Conservation (phyloP, 2,113 vertebrate species). For the Calidris pugnax region DNA sequence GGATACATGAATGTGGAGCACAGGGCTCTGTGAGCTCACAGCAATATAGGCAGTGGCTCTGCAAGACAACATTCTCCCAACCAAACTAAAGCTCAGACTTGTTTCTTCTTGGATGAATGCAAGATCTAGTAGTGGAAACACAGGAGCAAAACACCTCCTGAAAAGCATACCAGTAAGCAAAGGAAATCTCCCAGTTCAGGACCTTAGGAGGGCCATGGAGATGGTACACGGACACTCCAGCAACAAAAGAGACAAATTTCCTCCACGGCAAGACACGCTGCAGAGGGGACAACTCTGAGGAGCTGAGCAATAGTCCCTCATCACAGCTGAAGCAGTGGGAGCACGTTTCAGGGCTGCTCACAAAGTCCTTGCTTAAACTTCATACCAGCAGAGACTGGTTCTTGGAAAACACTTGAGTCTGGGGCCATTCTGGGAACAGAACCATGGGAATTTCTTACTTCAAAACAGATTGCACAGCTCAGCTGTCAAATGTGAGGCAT, state of each 20-base stretch:
- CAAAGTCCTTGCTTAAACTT: neutral
- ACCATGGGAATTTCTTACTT: neutral
- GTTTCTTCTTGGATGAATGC: neutral
- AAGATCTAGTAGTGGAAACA: neutral
- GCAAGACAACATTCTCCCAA: neutral
- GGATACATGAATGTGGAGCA: neutral
- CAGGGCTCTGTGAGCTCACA: fast-evolving
- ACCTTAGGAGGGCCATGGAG: neutral
- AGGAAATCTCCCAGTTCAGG: neutral
- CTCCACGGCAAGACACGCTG: neutral
- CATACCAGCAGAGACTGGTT: neutral
- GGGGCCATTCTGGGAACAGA: neutral
- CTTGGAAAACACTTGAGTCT: neutral
- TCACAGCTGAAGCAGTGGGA: neutral
- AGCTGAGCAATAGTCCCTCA: neutral
- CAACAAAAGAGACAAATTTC: neutral
- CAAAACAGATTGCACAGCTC: neutral
- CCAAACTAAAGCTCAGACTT: neutral
- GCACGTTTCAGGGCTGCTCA: neutral
- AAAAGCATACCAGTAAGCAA: neutral
- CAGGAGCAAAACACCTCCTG: neutral
- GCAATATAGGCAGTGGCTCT: neutral
- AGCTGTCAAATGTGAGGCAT: neutral
- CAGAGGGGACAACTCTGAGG: neutral
- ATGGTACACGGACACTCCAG: neutral